These are phyloP conservation scores for Laterallus jamaicensis DNA, from an alignment of 2,113 vertebrate genomes.

Conservation along the genomic window DNA sequence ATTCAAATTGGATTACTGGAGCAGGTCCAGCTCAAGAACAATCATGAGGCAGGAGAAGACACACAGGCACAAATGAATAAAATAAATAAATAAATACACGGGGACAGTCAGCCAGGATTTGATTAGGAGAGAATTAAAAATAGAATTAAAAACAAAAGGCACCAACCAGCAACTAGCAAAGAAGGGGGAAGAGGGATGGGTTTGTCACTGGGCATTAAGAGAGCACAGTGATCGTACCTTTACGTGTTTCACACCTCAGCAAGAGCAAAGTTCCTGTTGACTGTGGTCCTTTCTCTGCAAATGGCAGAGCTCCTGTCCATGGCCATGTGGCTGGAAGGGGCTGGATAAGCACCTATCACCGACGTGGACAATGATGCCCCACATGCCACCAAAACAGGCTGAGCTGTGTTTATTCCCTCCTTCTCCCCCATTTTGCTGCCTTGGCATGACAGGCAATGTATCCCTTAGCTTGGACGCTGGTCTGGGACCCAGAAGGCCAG, in stretches of 20 bases:
- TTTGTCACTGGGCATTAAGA: constrained; percentile 56
- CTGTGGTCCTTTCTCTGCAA: neutral
- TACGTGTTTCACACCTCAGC: neutral
- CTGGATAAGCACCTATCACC: too few relatives aligned
- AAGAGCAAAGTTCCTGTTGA: accelerated
- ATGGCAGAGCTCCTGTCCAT: neutral
- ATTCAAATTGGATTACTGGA: constrained; percentile 78
- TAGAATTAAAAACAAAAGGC: constrained; percentile 68
- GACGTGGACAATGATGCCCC: neutral
- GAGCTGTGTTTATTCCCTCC: neutral
- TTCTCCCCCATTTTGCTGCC: neutral
- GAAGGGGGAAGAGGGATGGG: neutral
- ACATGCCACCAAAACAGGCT: neutral
- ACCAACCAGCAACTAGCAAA: constrained; percentile 56
- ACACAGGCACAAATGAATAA: neutral
- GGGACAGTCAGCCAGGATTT: constrained; percentile 54
- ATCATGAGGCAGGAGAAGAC: neutral
- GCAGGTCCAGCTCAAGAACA: constrained; percentile 62
- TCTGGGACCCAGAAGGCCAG: neutral
- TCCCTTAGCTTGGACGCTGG: neutral
- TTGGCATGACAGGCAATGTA: accelerated
- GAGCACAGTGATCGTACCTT: constrained; percentile 20
- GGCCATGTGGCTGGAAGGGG: accelerated
- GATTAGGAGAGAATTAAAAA: constrained; percentile 71
- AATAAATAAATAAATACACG: constrained; percentile 11